phyloP scores from a whole-genome alignment of 2,888 invertebrate species.

The Pyralis farinalis region DNA sequence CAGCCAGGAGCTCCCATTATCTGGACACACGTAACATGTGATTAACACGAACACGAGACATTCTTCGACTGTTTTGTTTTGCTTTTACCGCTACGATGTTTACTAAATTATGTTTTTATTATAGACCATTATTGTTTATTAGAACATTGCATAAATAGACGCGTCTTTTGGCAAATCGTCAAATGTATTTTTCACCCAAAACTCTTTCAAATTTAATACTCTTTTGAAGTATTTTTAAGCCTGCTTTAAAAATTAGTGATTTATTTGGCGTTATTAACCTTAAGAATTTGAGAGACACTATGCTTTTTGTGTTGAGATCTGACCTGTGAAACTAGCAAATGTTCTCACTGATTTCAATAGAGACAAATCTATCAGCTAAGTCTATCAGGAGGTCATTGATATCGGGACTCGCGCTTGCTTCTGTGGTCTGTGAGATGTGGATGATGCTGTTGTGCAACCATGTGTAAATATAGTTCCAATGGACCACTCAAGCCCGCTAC shows the following conservation, averaged over 20 bases:
- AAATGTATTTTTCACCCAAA: slow-evolving; percentile 81
- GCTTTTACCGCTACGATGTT: slow-evolving; percentile 80
- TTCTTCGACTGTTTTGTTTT: slow-evolving; percentile 73
- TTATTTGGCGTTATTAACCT: slow-evolving; percentile 74
- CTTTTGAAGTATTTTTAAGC: slow-evolving; percentile 52
- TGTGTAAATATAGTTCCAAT: slow-evolving; percentile 27
- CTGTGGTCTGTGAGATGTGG: slow-evolving; percentile 29
- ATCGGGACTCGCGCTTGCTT: slow-evolving; percentile 49
- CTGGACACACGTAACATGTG: slow-evolving; percentile 68
- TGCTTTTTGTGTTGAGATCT: slow-evolving; percentile 73
- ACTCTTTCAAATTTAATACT: slow-evolving; percentile 48
- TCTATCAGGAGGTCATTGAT: slow-evolving; percentile 36
- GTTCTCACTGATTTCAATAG: slow-evolving; percentile 48
- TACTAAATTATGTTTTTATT: slow-evolving; percentile 64
- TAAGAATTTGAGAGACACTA: slow-evolving; percentile 48
- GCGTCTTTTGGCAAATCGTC: slow-evolving; percentile 60
- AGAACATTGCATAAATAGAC: slow-evolving; percentile 53
- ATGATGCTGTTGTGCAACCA: slow-evolving; percentile 23
- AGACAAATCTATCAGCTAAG: slow-evolving; percentile 33
- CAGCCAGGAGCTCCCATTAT: slow-evolving; percentile 33
- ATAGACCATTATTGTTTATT: slow-evolving; percentile 55
- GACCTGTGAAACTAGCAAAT: slow-evolving; percentile 51
- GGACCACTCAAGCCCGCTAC: slow-evolving; percentile 27
- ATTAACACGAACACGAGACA: slow-evolving; percentile 75
- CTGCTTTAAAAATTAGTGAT: slow-evolving; percentile 61